These are phyloP conservation scores for Disparrhopalites patrizii DNA, from an alignment of 2,888 invertebrate species.

Conservation along the genomic window DNA sequence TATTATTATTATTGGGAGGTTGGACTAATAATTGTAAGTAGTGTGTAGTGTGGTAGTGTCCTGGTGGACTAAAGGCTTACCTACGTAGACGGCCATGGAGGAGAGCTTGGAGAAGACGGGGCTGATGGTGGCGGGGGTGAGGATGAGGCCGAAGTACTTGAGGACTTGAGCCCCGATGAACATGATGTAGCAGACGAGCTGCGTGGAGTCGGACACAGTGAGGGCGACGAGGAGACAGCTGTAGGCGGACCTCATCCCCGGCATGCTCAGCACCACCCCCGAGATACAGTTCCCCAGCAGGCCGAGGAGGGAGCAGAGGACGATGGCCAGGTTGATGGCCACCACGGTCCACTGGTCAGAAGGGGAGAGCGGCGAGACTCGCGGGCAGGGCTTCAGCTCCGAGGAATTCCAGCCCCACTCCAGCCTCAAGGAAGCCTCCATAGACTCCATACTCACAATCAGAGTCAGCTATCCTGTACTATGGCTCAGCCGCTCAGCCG, in stretches of 20 bases:
- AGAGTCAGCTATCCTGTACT: no score
- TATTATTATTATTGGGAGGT: no score
- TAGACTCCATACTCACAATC: no score
- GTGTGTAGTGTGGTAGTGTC: no score
- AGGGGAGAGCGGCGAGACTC: background rate
- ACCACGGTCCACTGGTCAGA: background rate
- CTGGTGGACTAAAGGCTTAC: no score
- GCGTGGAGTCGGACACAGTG: slow-evolving; percentile 11
- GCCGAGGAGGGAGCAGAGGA: background rate
- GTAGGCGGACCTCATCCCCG: slow-evolving; percentile 6
- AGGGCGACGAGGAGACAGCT: slow-evolving; percentile 1
- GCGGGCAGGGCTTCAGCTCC: background rate
- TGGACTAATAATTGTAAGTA: no score
- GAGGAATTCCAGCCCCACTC: background rate
- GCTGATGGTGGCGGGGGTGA: background rate
- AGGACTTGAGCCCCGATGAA: background rate
- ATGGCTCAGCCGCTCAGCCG: no score
- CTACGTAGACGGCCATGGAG: background rate
- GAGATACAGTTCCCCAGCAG: slow-evolving; percentile 2
- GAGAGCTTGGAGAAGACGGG: background rate
- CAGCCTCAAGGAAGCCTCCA: no score
- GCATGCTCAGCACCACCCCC: slow-evolving; percentile 7
- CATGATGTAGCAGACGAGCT: background rate
- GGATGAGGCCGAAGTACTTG: background rate
- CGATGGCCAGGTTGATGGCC: background rate